Percentiles rank a stretch among this genome's conserved stretches.
These are phyloP conservation scores for Minunthozetes semirufus DNA, from an alignment of 2,888 invertebrate species.

Conservation along the genomic window DNA sequence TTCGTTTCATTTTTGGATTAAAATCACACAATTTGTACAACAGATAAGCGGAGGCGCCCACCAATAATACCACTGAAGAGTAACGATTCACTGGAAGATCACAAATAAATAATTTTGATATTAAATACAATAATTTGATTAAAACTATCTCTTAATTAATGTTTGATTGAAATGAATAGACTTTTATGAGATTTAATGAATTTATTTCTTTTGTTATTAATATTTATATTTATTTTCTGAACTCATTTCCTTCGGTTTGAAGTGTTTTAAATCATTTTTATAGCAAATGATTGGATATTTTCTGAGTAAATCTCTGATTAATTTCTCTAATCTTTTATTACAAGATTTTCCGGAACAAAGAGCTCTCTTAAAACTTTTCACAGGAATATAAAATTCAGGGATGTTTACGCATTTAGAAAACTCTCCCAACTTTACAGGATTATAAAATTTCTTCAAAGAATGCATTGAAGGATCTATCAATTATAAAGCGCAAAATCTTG, in stretches of 20 bases:
- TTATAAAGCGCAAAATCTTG: too few species aligned
- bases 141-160: too few species aligned
- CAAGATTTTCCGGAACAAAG: not conserved
- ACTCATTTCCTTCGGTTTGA: not conserved
- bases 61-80: not conserved
- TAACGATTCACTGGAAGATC: slow-evolving; percentile 23
- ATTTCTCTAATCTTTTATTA: not conserved
- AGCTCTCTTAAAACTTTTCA: too few species aligned
- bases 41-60: slow-evolving; percentile 22
- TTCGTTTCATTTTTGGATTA: slow-evolving; percentile 5
- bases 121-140: not conserved
- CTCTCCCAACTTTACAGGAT: too few species aligned
- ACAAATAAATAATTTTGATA: not conserved
- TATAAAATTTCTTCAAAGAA: too few species aligned
- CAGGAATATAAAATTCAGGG: too few species aligned
- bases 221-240: not conserved
- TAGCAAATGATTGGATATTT: not conserved
- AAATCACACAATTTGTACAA: slow-evolving; percentile 27
- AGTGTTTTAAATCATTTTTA: not conserved
- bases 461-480: too few species aligned
- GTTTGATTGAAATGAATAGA: too few species aligned
- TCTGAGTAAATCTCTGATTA: not conserved
- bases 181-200: too few species aligned
- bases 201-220: not conserved
- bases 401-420: too few species aligned